Base-by-base conservation (phyloP, 2,113 vertebrate genomes). In the Psilopsiagon aymara region DNA sequence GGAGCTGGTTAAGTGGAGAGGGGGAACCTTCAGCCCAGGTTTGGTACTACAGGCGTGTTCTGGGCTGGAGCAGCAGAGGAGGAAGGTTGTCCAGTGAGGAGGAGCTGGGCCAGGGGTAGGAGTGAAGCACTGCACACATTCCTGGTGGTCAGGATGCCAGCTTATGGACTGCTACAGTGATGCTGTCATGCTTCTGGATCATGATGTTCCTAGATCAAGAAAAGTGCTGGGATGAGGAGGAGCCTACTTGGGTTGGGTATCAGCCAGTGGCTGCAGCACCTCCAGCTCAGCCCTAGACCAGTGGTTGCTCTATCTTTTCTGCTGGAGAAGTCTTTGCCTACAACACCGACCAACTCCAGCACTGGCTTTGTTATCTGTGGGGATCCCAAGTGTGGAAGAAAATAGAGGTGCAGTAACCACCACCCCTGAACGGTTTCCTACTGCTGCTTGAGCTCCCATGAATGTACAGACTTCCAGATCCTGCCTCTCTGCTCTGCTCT, bases 101-200 rank as follows among this genome's bases (percentile, higher is more conserved):
- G 33, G 21, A 85, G 60, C 46, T 74, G 46, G 20, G 67, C 23
- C 2, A 5, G 83, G 27, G 66, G 13, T 16, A 60, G 29, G 80
- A 80, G 39, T 0, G 21, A 51, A 80, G 59, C 6, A 2, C 43
- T 20, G 62, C 3, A 13, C 46, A 3, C 10, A 13, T 44, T 4
- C 17, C 23, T 0, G 1, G n/a, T 43, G 27, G 87, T 99, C 98
- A 99, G 20, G 99, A 99, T 29, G 98, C 97, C 96, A 99, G 98
- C 95, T 99, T 99, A 97, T 99, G 99, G 88, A 99, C 98, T 17
- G 99, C 99, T 37, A 99, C 97, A 2, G 99, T 99, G 98, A 99
- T 98, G 96, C 97, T 98, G 67, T 99, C 99, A 2, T 99, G 99
- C 77, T 97, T 99, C 98, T 99, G 99, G 98, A 99, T 99, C 98